A percentile compares a stretch with the other conserved stretches of the same genome.
Conservation (phyloP, 2,113 vertebrate genomes). For the Pagrus major region DNA sequence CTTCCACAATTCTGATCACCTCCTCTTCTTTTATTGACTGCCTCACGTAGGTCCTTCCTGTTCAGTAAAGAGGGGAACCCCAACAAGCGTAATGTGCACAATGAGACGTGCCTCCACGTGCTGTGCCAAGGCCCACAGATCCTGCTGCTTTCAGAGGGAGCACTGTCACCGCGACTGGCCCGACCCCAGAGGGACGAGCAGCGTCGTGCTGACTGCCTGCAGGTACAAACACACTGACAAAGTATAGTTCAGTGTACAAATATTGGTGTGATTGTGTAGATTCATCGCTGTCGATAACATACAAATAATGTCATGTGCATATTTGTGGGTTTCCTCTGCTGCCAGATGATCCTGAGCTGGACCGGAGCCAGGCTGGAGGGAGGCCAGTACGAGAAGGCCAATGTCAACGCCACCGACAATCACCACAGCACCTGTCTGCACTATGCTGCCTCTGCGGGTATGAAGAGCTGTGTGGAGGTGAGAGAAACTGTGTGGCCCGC, state of each 20-base stretch:
- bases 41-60: constrained; percentile 73
- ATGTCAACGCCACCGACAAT: constrained; percentile 81
- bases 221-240: constrained; percentile 49
- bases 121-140: constrained; percentile 81
- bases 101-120: constrained; percentile 82
- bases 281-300: background rate
- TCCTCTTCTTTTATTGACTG: background rate
- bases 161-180: constrained; percentile 77
- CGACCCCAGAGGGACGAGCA: constrained; percentile 80
- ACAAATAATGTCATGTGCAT: background rate
- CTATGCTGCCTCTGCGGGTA: constrained; percentile 77
- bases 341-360: constrained; percentile 81
- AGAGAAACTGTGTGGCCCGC: constrained; percentile 28
- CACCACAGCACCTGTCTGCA: constrained; percentile 80
- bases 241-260: background rate
- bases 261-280: background rate
- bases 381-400: constrained; percentile 81
- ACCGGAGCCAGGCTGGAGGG: constrained; percentile 79
- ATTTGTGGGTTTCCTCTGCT: constrained; percentile 15
- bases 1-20: background rate
- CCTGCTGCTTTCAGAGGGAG: constrained; percentile 79
- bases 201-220: constrained; percentile 77
- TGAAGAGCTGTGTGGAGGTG: constrained; percentile 83
- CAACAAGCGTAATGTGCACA: constrained; percentile 82
- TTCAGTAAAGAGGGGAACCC: constrained; percentile 83